Conservation (phyloP, 2,113 vertebrate genomes). For the Philantomba maxwellii region DNA sequence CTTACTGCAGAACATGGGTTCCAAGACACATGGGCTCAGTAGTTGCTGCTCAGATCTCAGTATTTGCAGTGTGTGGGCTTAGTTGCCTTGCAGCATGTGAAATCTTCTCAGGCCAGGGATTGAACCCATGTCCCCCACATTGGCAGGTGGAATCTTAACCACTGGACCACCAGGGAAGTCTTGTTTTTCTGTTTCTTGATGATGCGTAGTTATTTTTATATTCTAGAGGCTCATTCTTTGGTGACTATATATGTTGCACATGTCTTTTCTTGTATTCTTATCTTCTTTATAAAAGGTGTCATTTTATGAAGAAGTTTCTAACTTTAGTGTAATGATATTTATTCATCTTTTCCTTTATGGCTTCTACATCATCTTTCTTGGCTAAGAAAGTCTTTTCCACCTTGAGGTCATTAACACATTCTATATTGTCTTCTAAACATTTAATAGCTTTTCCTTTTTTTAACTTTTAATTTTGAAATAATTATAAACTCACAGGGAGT, state of each 20-base stretch:
- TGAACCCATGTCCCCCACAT: not conserved
- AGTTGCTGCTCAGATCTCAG: not conserved
- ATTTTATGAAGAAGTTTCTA: not conserved
- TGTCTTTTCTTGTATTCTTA: not conserved
- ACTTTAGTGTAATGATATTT: not conserved
- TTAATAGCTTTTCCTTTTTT: not conserved
- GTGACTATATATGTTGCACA: not conserved
- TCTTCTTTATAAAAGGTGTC: not conserved
- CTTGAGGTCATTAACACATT: not conserved
- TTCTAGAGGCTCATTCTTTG: not conserved
- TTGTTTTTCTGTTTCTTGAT: not conserved
- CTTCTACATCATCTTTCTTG: not conserved
- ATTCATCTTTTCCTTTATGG: not conserved
- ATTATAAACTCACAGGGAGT: not conserved
- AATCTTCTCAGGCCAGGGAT: not conserved
- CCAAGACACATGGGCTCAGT: not conserved
- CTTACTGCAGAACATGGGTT: not conserved
- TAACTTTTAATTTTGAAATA: not conserved
- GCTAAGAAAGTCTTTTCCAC: not conserved
- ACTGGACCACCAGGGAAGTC: not conserved
- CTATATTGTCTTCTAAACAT: not conserved
- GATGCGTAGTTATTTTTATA: not conserved
- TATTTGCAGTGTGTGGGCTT: accelerated
- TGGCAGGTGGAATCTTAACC: not conserved
- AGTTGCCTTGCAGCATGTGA: not conserved